phyloP scores from a whole-genome alignment of 2,888 invertebrate genomes.

The Microctonus hyperodae region DNA sequence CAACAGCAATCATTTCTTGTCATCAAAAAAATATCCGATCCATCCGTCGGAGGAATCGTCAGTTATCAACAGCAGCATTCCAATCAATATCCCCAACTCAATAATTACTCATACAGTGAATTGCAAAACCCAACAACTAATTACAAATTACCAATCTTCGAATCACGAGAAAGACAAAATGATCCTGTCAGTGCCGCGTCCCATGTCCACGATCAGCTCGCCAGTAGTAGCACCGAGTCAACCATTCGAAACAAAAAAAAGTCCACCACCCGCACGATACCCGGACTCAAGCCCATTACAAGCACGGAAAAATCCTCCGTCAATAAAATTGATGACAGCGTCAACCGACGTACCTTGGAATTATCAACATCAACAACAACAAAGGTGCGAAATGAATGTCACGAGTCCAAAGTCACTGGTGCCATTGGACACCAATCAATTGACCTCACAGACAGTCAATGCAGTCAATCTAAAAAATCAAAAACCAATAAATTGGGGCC shows the following conservation, averaged over 20 bases:
- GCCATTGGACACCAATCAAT: slow-evolving; percentile 35
- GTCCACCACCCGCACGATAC: slow-evolving; percentile 45
- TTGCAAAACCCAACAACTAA: slow-evolving; percentile 1
- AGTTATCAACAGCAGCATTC: slow-evolving; percentile 20
- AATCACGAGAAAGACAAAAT: background rate
- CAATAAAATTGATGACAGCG: slow-evolving; percentile 31
- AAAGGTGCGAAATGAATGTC: slow-evolving; percentile 18
- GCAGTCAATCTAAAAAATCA: background rate
- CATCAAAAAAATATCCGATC: slow-evolving; percentile 49
- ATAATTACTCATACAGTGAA: background rate
- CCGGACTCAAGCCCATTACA: slow-evolving; percentile 50
- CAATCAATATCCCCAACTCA: slow-evolving; percentile 2
- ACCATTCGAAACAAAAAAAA: slow-evolving; percentile 44
- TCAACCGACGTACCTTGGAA: background rate
- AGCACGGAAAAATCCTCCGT: slow-evolving; percentile 31
- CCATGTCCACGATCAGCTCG: slow-evolving; percentile 42
- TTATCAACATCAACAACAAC: slow-evolving; percentile 42
- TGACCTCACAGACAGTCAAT: background rate
- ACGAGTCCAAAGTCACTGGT: slow-evolving; percentile 37
- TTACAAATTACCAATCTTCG: slow-evolving; percentile 12
- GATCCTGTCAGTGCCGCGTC: slow-evolving; percentile 13
- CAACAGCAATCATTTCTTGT: slow-evolving; percentile 49
- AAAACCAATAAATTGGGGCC: background rate
- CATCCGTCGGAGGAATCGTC: slow-evolving; percentile 20
- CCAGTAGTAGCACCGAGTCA: slow-evolving; percentile 41